Conservation (phyloP, 2,888 invertebrate genomes). For the Rutpela maculata region DNA sequence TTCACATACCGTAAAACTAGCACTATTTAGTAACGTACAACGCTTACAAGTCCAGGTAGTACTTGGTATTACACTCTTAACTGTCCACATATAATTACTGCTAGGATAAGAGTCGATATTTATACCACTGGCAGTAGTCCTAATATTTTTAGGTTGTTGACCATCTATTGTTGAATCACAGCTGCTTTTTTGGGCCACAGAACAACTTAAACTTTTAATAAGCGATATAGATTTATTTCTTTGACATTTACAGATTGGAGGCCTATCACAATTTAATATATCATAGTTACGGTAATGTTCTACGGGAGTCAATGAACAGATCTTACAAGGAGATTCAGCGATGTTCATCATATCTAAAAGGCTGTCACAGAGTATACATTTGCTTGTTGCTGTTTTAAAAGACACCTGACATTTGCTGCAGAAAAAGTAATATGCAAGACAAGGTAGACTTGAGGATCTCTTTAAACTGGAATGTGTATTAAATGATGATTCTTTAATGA, state of each 20-base stretch:
- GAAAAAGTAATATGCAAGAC: constrained; percentile 49
- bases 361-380: constrained; percentile 68
- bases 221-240: constrained; percentile 68
- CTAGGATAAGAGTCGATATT: constrained; percentile 63
- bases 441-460: constrained; percentile 58
- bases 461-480: constrained; percentile 44
- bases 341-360: constrained; percentile 69
- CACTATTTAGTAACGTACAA: constrained; percentile 85
- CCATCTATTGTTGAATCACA: constrained; percentile 66
- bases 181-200: constrained; percentile 67
- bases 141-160: constrained; percentile 66
- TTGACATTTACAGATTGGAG: constrained; percentile 67
- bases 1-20: constrained; percentile 81
- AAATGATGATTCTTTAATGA: constrained; percentile 29
- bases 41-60: constrained; percentile 82
- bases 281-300: constrained; percentile 69
- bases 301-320: constrained; percentile 70
- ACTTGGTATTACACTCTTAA: constrained; percentile 64
- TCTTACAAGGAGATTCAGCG: constrained; percentile 70
- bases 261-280: constrained; percentile 66
- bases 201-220: constrained; percentile 71
- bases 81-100: constrained; percentile 68
- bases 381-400: constrained; percentile 54
- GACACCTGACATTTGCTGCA: constrained; percentile 58
- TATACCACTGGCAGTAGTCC: constrained; percentile 73